Evolutionary conservation across 2,888 invertebrate genomes (phyloP).

Genomic region (Lacanobia oleracea): DNA sequence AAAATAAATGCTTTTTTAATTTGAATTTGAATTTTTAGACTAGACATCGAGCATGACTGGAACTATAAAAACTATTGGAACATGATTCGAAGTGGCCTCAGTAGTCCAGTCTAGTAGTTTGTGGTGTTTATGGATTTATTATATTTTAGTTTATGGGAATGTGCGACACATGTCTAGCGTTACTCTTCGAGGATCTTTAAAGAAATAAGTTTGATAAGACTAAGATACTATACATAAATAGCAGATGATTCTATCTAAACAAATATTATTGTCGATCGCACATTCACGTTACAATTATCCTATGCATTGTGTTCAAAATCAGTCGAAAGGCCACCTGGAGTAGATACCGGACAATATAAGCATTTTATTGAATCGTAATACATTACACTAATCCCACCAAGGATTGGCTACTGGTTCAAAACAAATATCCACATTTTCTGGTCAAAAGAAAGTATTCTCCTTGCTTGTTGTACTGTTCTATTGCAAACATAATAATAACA

Average conservation of each 20-base stretch:
- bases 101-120: conserved; percentile 66
- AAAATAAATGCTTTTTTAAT: too few species aligned
- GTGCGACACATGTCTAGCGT: conserved; percentile 31
- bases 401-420: conserved; percentile 51
- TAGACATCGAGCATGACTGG: too few species aligned
- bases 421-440: conserved; percentile 55
- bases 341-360: conserved; percentile 52
- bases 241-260: conserved; percentile 28
- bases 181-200: conserved; percentile 21
- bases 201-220: conserved; percentile 21
- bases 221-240: conserved; percentile 43
- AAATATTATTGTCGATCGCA: conserved; percentile 31
- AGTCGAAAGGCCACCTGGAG: conserved; percentile 66
- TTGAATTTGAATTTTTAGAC: too few species aligned
- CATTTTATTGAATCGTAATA: conserved; percentile 42
- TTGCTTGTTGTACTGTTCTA: conserved; percentile 68
- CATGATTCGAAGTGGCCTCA: conserved; percentile 73
- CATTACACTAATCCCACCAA: conserved; percentile 67
- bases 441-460: conserved; percentile 30
- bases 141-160: conserved; percentile 43
- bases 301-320: conserved; percentile 67
- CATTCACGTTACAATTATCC: conserved; percentile 39
- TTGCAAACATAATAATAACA: conserved; percentile 64
- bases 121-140: conserved; percentile 53
- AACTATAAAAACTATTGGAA: too few species aligned